A percentile compares a stretch with the other conserved stretches of the same genome.
Evolutionary conservation across 1,140 invertebrate species (phyloP).

Genomic region (Drosophila pruinosa): DNA sequence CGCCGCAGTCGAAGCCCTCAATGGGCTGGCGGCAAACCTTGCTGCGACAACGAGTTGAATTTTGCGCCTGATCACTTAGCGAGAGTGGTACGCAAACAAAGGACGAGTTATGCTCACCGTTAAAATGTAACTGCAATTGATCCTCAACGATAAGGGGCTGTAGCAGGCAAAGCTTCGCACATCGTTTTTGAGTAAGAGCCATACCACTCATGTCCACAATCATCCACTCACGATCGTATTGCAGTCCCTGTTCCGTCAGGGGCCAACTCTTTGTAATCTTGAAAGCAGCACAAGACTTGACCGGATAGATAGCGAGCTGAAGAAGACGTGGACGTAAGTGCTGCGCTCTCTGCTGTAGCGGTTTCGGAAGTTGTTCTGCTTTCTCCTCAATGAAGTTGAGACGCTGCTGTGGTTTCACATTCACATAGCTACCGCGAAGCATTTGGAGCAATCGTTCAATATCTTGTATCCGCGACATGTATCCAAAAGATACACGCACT

Average conservation of each 20-base stretch:
- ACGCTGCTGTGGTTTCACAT: conserved; percentile 31
- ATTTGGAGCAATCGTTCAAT: conserved; percentile 89
- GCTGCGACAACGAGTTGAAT: conserved; percentile 86
- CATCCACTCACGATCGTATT: conserved; percentile 97
- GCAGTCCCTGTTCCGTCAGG: conserved; percentile 89
- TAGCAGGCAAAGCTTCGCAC: conserved; percentile 91
- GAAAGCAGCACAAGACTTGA: conserved; percentile 96
- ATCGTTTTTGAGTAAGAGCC: conserved; percentile 94
- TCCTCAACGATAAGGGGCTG: conserved; percentile 86
- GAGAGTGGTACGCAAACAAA: conserved; percentile 43
- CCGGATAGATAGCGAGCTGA: conserved; percentile 93
- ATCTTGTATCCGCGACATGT: conserved; percentile 91
- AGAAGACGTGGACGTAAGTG: conserved; percentile 74
- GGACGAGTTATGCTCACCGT: not conserved
- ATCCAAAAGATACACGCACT: conserved; percentile 96
- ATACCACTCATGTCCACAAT: conserved; percentile 91
- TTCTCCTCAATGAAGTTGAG: conserved; percentile 51
- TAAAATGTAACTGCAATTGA: conserved; percentile 87
- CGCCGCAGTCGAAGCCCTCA: conserved; percentile 92
- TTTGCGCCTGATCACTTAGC: conserved; percentile 28
- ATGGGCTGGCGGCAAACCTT: conserved; percentile 94
- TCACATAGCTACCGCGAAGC: conserved; percentile 86
- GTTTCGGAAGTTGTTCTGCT: conserved; percentile 42
- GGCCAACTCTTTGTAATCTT: conserved; percentile 88
- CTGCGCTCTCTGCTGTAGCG: conserved; percentile 50